Evolutionary conservation across 2,113 vertebrate species (phyloP), one percentile per base, ranked within the genome.

Genomic region (Erpornis zantholeuca): DNA sequence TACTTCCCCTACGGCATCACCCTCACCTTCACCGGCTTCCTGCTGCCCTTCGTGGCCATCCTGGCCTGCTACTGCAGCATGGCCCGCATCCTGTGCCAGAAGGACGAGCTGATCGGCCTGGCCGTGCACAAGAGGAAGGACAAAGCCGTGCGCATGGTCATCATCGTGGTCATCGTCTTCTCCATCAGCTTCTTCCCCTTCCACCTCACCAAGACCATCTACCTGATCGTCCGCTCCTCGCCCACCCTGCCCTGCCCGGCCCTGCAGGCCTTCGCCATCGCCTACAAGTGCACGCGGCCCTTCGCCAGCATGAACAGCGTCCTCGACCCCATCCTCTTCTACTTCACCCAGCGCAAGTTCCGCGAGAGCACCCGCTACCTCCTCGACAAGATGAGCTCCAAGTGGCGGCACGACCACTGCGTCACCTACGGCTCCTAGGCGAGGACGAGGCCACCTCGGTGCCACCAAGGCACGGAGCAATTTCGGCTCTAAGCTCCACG

Each of bases 251-350:
- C 98, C 44, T 99, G 99, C 83, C 72, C 95, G 0, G 60, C 95
- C 0, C 94, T 98, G 23, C 98, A 99, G 97, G 71, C 98, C 1
- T 99, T 99, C 3, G 98, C 99, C 1, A 98, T 99, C 1, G 97
- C 99, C 81, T 99, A 99, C 93, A 99, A 99, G 94, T 97, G 98
- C 97, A 99, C 99, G 0, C 95, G 99, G 76, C 99, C 99, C 7
- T 99, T 99, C 0, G 99, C 99, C 96, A 99, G 99, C 89, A 99
- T 99, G 98, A 99, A 99, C 98, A 99, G 99, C 1, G 98, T 99
- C 25, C 97, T 99, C 3, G 99, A 99, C 65, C 99, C 99, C 38
- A 99, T 99, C 88, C 98, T 99, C 77, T 99, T 99, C 97, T 99
- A 99, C 95, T 99, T 99, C 96, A 99, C 99, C 1, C 98, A 99